Percentiles rank a stretch among this genome's conserved stretches.
These are phyloP conservation scores for Luscinia megarhynchos DNA, from an alignment of 2,797 vertebrate species.

Conservation along the genomic window DNA sequence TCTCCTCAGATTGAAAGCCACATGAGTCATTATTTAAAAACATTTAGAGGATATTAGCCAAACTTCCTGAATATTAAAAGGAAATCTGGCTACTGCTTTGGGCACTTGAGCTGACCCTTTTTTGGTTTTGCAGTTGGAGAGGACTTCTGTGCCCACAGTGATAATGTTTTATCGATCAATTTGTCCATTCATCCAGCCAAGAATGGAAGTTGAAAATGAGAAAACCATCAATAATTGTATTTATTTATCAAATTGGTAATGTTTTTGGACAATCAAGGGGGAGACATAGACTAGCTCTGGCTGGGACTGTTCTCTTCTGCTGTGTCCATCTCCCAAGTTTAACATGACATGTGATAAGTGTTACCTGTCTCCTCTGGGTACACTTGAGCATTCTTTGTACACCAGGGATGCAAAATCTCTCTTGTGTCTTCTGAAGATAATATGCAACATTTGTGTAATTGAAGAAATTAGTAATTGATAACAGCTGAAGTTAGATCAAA, in stretches of 20 bases:
- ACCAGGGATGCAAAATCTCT: background rate
- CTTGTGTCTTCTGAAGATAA: background rate
- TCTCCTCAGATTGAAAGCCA: background rate
- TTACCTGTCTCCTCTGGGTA: background rate
- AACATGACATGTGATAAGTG: background rate
- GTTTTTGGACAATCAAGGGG: background rate
- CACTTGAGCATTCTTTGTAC: background rate
- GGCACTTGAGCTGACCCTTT: background rate
- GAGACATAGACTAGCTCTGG: background rate
- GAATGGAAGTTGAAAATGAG: background rate
- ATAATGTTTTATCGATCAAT: background rate
- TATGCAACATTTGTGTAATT: conserved; percentile 24
- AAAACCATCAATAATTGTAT: background rate
- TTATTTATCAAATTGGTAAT: background rate
- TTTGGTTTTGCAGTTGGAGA: background rate
- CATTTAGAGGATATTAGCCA: background rate
- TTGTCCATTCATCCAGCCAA: background rate
- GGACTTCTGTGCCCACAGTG: background rate
- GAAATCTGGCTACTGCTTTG: background rate
- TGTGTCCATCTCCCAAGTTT: background rate
- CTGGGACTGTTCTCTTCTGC: background rate
- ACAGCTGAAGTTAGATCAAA: conserved; percentile 64
- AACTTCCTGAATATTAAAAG: background rate
- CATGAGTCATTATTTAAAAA: background rate
- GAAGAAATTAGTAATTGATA: conserved; percentile 59